Base-by-base conservation (phyloP, 2,797 vertebrate species). In the Tinamus major region DNA sequence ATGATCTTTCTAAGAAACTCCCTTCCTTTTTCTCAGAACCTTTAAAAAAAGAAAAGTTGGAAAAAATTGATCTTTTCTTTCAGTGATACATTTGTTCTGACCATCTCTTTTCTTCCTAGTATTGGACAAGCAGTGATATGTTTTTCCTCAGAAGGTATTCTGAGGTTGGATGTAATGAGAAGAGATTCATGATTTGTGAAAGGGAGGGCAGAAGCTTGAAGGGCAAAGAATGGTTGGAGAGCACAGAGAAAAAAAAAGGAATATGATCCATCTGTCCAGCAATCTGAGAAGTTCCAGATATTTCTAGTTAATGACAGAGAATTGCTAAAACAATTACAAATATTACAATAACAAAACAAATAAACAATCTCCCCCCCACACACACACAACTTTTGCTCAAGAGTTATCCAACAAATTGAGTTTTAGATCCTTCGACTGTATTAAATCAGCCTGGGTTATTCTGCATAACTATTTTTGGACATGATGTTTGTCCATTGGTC, bases 381-480 rank as follows among this genome's bases (percentile, higher is more conserved):
- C 41, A 41, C 41, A 35, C 35, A 35, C 35, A 35, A 35, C 6
- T 51, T 29, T 49, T 55, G 11, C 42, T 63, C 17, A 8, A 17
- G 37, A 64, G 65, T 49, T 59, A 48, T 29, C 27, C 37, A 48
- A 10, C 48, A 13, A 74, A 8, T 24, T 58, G 26, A 0, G 12
- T 82, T 81, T 77, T 4, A 4, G 13, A 8, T 56, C 7, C 3
- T 69, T 46, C 18, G 16, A 55, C 10, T 7, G 6, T 20, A 63
- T 41, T 55, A 46, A 63, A 2, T 37, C 10, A 85, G 31, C 61
- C 59, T 75, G 19, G 4, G 6, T 62, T 89, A 29, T 42, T 31
- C 16, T 51, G n/a, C 76, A 37, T 1, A 9, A 3, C 9, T 13
- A 0, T 1, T 17, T 67, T 79, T 74, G 8, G 23, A 9, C 42